A percentile compares a stretch with the other conserved stretches of the same genome.
Evolutionary conservation across 1,140 invertebrate genomes (phyloP).

Genomic region (Pogonomyrmex barbatus): DNA sequence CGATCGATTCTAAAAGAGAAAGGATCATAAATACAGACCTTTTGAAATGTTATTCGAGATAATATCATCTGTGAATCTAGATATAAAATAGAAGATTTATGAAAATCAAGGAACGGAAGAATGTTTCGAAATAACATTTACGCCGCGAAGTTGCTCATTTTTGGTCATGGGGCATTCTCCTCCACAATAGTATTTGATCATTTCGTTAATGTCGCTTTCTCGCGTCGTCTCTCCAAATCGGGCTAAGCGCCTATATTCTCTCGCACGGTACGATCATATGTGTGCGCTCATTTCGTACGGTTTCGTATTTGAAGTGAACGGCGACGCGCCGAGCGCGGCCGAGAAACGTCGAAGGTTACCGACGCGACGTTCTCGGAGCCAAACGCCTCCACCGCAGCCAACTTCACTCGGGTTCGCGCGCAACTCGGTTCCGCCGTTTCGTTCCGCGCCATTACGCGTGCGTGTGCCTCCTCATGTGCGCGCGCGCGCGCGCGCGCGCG

Average conservation of each 20-base stretch:
- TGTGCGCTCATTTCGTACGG: neutral
- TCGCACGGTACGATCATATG: neutral
- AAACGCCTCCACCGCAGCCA: slow-evolving; percentile 28
- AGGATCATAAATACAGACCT: no score
- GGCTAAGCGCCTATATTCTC: neutral
- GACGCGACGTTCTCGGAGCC: slow-evolving; percentile 53
- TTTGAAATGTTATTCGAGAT: neutral
- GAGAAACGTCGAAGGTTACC: slow-evolving; percentile 46
- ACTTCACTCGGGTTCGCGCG: slow-evolving; percentile 30
- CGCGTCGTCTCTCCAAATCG: neutral
- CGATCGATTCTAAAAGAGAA: neutral
- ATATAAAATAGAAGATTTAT: neutral
- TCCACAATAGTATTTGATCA: neutral
- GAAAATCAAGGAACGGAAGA: neutral
- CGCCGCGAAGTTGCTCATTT: neutral
- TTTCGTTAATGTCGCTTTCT: neutral
- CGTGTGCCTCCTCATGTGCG: neutral
- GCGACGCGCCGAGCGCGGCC: slow-evolving; percentile 44
- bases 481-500: neutral
- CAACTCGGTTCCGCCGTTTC: neutral
- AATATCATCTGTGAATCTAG: neutral
- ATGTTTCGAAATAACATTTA: neutral
- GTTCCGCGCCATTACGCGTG: neutral
- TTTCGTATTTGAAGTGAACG: no score
- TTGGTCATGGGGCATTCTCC: neutral